Evolutionary conservation across 64 coral and sea anemone species (phyloP).

Genomic region (Montipora efflorescens): DNA sequence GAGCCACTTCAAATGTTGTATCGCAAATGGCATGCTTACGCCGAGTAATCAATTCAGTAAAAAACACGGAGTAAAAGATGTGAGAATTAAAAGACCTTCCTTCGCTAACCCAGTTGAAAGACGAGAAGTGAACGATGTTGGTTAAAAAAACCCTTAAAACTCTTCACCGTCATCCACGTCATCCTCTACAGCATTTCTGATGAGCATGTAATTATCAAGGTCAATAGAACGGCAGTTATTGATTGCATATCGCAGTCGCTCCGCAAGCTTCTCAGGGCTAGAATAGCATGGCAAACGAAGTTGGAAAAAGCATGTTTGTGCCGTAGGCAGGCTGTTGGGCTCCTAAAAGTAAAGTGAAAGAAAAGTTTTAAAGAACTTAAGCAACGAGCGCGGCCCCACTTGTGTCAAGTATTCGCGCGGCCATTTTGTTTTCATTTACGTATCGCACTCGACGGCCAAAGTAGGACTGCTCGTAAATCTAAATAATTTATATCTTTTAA

Average conservation of each 20-base stretch:
- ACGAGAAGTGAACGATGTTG: not conserved
- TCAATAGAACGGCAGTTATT: conserved; percentile 95
- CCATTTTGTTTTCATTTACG: no score
- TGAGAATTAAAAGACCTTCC: no score
- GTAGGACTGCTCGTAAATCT: no score
- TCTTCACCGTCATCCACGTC: conserved; percentile 70
- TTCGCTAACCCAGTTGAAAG: not conserved
- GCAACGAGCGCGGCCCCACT: not conserved
- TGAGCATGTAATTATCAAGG: conserved; percentile 94
- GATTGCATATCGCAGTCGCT: conserved; percentile 87
- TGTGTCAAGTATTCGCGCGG: no score
- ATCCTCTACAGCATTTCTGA: conserved; percentile 75
- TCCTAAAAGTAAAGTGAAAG: conserved; percentile 45
- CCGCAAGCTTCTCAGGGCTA: conserved; percentile 77
- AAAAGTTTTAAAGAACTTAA: not conserved
- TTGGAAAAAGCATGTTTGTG: conserved; percentile 94
- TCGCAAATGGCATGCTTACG: no score
- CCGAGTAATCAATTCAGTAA: no score
- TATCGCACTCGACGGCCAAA: no score
- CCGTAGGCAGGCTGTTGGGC: conserved; percentile 81
- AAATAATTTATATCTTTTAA: no score
- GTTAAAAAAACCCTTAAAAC: not conserved
- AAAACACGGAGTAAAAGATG: no score
- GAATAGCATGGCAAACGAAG: conserved; percentile 84
- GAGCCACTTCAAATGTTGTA: no score